Conservation (phyloP, 2,797 vertebrate species). For the Falco columbarius region DNA sequence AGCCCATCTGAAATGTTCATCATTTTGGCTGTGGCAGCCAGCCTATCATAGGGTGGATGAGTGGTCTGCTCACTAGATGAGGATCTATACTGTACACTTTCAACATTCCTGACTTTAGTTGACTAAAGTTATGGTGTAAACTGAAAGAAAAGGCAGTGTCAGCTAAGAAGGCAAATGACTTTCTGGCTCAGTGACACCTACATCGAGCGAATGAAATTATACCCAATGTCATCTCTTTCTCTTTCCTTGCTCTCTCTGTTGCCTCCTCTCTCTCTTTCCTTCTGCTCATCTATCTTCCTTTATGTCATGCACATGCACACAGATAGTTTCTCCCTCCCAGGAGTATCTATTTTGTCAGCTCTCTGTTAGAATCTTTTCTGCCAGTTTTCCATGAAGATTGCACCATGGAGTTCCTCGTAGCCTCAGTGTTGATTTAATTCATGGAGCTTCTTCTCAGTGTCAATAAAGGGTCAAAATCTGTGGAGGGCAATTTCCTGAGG, state of each 20-base stretch:
- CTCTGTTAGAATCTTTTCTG: not conserved
- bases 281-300: not conserved
- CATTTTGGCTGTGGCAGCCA: not conserved
- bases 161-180: not conserved
- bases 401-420: not conserved
- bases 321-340: not conserved
- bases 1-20: not conserved
- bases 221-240: not conserved
- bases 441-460: not conserved
- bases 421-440: not conserved
- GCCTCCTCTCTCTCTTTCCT: not conserved
- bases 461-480: not conserved
- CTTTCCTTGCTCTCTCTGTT: not conserved
- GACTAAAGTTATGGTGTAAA: not conserved
- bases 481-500: slow-evolving; percentile 9
- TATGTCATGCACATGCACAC: not conserved
- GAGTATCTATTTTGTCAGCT: not conserved
- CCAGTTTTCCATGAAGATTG: not conserved
- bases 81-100: not conserved
- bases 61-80: not conserved
- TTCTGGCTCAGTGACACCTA: not conserved
- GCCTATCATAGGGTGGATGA: not conserved
- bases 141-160: not conserved
- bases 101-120: not conserved
- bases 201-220: not conserved